phyloP scores from a whole-genome alignment of 2,888 invertebrate species.

The Gari tellinella region DNA sequence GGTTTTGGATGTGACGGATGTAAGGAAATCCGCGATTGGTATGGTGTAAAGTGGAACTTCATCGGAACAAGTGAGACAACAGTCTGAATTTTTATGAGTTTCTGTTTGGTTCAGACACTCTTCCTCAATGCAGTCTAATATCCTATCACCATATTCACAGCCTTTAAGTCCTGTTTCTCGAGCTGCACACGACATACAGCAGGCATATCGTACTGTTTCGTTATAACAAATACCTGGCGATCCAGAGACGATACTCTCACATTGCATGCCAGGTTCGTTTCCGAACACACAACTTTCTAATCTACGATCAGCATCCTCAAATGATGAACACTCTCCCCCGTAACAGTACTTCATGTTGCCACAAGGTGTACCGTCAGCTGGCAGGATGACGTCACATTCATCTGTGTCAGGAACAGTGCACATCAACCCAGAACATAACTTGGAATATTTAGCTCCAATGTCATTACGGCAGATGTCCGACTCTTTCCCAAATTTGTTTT shows the following conservation, averaged over 20 bases:
- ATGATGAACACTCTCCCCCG: slow-evolving; percentile 35
- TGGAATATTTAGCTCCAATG: slow-evolving; percentile 36
- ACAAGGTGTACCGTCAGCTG: slow-evolving; percentile 59
- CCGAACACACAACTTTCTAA: slow-evolving; percentile 48
- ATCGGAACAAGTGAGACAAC: slow-evolving; percentile 51
- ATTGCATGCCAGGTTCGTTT: slow-evolving; percentile 30
- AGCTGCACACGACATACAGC: slow-evolving; percentile 40
- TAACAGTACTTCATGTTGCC: slow-evolving; percentile 54
- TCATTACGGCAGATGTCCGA: slow-evolving; percentile 45
- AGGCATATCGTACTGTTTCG: slow-evolving; percentile 23
- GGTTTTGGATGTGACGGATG: too few species aligned
- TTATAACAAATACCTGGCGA: slow-evolving; percentile 35
- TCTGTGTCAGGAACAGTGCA: slow-evolving; percentile 28
- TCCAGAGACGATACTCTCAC: slow-evolving; percentile 8
- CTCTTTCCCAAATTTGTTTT: slow-evolving; percentile 26
- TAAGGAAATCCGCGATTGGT: too few species aligned
- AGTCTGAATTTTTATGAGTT: slow-evolving; percentile 13
- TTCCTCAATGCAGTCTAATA: slow-evolving; percentile 15
- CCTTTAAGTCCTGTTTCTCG: slow-evolving; percentile 23
- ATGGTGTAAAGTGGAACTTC: slow-evolving; percentile 48
- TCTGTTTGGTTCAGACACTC: slow-evolving; percentile 22
- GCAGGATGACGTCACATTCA: slow-evolving; percentile 45
- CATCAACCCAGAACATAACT: slow-evolving; percentile 42
- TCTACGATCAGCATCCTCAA: slow-evolving; percentile 37
- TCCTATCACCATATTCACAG: slow-evolving; percentile 54